Base-by-base conservation (phyloP, 2,113 vertebrate genomes). In the Silurus asotus region DNA sequence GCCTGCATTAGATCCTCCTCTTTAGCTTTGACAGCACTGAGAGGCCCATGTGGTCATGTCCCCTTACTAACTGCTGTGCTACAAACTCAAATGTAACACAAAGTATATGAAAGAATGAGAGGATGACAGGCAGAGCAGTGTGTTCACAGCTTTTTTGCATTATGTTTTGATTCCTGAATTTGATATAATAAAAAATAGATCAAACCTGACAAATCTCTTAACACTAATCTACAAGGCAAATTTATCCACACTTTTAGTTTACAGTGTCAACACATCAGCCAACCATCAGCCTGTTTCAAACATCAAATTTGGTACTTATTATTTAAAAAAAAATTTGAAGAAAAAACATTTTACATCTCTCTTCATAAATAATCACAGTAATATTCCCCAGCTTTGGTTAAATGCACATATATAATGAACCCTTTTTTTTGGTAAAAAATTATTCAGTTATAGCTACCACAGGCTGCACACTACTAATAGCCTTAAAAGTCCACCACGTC, bases 11-110 rank as follows among this genome's bases (percentile, higher is more conserved):
- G 91, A 87, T 85, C 90, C 90, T 84, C 85, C 88, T 67, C 86
- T 90, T 86, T 84, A 87, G 90, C 92, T 94, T 91, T 94, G 94
- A 94, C 93, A 89, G 83, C 76, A 28, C 81, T 86, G 62, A 79
- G 84, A 90, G 69, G 84, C 82, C 81, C 64, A 55, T 89, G 89
- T 83, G 85, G 90, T 89, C 61, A 51, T 17, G 88, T 92, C 89
- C 91, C 89, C 83, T 84, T 69, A 23, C 81, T 93, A 91, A 93
- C 92, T 92, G 23, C 80, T 67, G 88, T 79, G 84, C 85, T 82
- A 70, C 19, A 89, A 72, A 82, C 65, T 1, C n/a, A 81, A 51
- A 65, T 58, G 49, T 65, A 80, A 51, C 15, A 69, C 13, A 58
- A 78, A 85, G 37, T 64, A 20, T 28, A 53, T 81, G n/a, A 59